Evolutionary conservation across 2,888 invertebrate species (phyloP), one percentile per base, ranked within the genome.

Genomic region (Agelastica alni): DNA sequence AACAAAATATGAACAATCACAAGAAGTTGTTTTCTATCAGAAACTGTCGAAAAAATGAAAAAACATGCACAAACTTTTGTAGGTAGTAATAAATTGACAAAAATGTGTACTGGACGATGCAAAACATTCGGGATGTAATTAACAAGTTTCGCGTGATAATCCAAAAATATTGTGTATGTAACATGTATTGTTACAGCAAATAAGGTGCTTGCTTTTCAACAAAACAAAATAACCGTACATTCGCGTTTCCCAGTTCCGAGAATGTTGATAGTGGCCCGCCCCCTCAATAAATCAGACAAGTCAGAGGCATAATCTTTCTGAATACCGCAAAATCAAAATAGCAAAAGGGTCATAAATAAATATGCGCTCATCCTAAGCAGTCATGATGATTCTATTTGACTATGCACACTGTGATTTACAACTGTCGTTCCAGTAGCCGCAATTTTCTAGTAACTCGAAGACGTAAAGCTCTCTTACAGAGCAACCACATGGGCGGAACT

Each of bases 261-360:
- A 56, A 52, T 22, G 42, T 37, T 17, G 13, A 16, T 28, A 14
- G 17, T 41, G 17, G 22, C 17, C 51, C 56, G 41, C 56, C 59
- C 56, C 42, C 18, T 20, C 51, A 47, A 48, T 59, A 59, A 59
- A 56, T 59, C 53, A 59, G n/a, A 14, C 16, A 6, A 6, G n/a
- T 9, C 37, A 28, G 34, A 49, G 51, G 37, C 37, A 58, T 54
- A 56, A 60, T 58, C 58, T 30, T 17, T 26, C 32, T 55, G 58
- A 59, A 59, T 57, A 58, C 61, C 63, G 42, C 60, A 63, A 60
- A 61, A 61, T 61, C 53, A 59, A 59, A 60, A 60, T 55, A 55
- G 53, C 56, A 57, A 60, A 53, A 51, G 51, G 52, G 39, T 48
- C 60, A 58, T 63, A 63, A 63, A 58, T 63, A 63, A 63, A 63